A percentile compares a stretch with the other conserved stretches of the same genome.
phyloP scores from a whole-genome alignment of 2,113 vertebrate species.

The Dissostichus mawsoni region DNA sequence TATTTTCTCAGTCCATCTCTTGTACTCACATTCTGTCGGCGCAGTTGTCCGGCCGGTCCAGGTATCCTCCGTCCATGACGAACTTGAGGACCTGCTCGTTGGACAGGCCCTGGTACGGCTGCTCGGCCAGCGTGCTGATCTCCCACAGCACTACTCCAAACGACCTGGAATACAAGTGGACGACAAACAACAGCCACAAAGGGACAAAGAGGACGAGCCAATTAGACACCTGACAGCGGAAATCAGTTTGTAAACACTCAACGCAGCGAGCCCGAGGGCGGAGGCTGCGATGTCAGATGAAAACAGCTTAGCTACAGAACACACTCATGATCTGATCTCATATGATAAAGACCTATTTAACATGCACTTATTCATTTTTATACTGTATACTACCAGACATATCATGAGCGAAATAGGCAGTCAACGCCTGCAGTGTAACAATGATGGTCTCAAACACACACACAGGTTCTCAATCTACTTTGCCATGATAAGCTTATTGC shows the following conservation, averaged over 20 bases:
- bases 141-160: slow-evolving; percentile 99
- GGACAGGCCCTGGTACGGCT: slow-evolving; percentile 97
- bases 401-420: too few species aligned
- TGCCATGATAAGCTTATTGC: too few species aligned
- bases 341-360: not conserved
- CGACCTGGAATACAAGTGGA: slow-evolving; percentile 84
- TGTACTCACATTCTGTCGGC: slow-evolving; percentile 92
- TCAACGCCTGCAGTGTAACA: too few species aligned
- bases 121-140: slow-evolving; percentile 95
- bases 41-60: slow-evolving; percentile 95
- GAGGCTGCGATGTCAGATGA: not conserved
- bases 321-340: not conserved
- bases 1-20: not conserved
- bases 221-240: slow-evolving; percentile 39
- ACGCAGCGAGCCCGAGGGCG: slow-evolving; percentile 1
- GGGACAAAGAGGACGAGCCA: slow-evolving; percentile 44
- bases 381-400: too few species aligned
- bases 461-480: too few species aligned
- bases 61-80: slow-evolving; percentile 95
- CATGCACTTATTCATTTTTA: too few species aligned
- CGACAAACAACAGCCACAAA: not conserved
- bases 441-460: too few species aligned
- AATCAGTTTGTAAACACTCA: slow-evolving; percentile 39
- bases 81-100: slow-evolving; percentile 98
- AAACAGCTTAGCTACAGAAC: not conserved